Conservation (phyloP, 2,888 invertebrate genomes). For the Eremobia ochroleuca region DNA sequence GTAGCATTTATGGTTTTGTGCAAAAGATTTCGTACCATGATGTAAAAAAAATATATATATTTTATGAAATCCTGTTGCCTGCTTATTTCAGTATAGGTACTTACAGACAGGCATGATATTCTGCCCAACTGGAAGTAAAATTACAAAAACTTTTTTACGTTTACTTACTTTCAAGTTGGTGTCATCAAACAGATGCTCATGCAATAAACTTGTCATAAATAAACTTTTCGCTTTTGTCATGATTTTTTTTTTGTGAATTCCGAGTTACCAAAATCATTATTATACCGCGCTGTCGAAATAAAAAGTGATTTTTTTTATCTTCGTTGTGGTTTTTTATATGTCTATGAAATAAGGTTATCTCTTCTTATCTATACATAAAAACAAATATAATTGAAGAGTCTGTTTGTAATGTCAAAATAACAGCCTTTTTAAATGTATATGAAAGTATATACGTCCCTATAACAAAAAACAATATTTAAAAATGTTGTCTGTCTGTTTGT, state of each 20-base stretch:
- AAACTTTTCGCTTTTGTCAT: conserved; percentile 46
- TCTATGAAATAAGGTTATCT: not conserved
- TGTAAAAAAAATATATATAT: no score
- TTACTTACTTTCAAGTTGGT: conserved; percentile 38
- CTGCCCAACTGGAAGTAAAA: conserved; percentile 34
- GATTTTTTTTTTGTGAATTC: conserved; percentile 23
- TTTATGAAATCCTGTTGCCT: conserved; percentile 18
- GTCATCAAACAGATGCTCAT: conserved; percentile 56
- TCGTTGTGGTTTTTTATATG: not conserved
- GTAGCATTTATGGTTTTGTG: no score
- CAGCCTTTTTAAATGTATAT: no score
- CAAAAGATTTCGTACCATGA: not conserved
- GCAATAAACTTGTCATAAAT: conserved; percentile 55
- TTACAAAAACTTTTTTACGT: conserved; percentile 63
- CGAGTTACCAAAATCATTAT: conserved; percentile 17
- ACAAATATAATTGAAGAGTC: not conserved
- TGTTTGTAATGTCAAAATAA: not conserved
- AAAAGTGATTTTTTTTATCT: not conserved
- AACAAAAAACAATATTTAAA: no score
- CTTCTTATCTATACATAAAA: not conserved
- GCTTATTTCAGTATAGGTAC: not conserved
- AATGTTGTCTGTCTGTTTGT: not conserved
- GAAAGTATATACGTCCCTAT: no score
- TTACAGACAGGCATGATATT: conserved; percentile 16
- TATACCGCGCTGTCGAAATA: not conserved